Evolutionary conservation across 2,888 invertebrate species (phyloP).

Genomic region (Agriopis leucophaearia): DNA sequence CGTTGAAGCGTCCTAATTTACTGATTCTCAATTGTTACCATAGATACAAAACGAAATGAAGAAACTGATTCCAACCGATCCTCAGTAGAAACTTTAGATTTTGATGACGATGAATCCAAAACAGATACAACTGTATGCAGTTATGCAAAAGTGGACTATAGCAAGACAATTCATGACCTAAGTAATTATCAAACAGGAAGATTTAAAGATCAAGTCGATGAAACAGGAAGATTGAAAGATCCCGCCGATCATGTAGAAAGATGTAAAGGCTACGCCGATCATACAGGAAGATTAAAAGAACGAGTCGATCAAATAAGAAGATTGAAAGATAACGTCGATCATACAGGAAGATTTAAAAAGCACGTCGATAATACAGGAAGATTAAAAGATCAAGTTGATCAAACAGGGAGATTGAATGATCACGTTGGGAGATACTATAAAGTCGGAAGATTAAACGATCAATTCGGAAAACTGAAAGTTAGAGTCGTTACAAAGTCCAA

Average conservation of each 20-base stretch:
- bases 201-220: not conserved
- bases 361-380: not conserved
- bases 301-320: not conserved
- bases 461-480: slow-evolving; percentile 27
- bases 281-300: not conserved
- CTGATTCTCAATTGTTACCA: not conserved
- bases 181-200: not conserved
- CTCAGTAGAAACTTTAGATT: slow-evolving; percentile 27
- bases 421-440: not conserved
- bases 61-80: slow-evolving; percentile 8
- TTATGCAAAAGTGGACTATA: slow-evolving; percentile 50
- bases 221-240: not conserved
- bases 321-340: not conserved
- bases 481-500: slow-evolving; percentile 56
- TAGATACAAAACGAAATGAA: slow-evolving; percentile 8
- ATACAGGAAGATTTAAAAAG: not conserved
- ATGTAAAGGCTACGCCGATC: not conserved
- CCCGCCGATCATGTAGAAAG: not conserved
- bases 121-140: slow-evolving; percentile 62
- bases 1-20: not conserved
- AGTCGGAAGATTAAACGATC: not conserved
- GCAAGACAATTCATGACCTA: not conserved
- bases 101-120: slow-evolving; percentile 42
- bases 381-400: not conserved
- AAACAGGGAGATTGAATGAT: not conserved